Conservation (phyloP, 1,140 invertebrate genomes). For the Wiebesia pumilae region DNA sequence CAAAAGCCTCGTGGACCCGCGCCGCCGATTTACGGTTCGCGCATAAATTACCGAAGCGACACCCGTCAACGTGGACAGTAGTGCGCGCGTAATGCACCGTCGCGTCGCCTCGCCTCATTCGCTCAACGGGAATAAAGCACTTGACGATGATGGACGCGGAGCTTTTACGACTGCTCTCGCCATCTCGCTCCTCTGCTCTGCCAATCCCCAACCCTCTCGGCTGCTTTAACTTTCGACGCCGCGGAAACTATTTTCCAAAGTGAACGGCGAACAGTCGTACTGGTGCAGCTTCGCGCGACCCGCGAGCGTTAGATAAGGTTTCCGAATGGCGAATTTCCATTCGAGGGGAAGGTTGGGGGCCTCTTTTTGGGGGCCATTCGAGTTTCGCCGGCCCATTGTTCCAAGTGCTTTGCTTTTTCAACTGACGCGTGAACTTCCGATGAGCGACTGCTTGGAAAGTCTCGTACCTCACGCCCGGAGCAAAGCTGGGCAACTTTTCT, state of each 20-base stretch:
- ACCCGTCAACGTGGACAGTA: slow-evolving; percentile 14
- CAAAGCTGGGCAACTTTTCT: no score
- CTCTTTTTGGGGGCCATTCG: no score
- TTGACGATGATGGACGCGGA: slow-evolving; percentile 35
- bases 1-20: background rate
- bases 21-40: slow-evolving; percentile 21
- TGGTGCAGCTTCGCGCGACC: background rate
- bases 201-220: background rate
- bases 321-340: background rate
- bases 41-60: slow-evolving; percentile 36
- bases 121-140: slow-evolving; percentile 37
- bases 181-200: background rate
- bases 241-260: slow-evolving; percentile 7
- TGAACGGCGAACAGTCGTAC: background rate
- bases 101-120: slow-evolving; percentile 14
- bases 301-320: background rate
- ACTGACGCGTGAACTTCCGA: no score
- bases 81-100: background rate
- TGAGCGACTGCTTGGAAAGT: no score
- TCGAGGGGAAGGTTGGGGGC: background rate
- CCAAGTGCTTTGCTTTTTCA: no score
- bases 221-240: background rate
- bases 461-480: no score
- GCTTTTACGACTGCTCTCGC: slow-evolving; percentile 38
- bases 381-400: no score